Base-by-base conservation (phyloP, 1,140 invertebrate genomes). In the Scaptomyza pallida region DNA sequence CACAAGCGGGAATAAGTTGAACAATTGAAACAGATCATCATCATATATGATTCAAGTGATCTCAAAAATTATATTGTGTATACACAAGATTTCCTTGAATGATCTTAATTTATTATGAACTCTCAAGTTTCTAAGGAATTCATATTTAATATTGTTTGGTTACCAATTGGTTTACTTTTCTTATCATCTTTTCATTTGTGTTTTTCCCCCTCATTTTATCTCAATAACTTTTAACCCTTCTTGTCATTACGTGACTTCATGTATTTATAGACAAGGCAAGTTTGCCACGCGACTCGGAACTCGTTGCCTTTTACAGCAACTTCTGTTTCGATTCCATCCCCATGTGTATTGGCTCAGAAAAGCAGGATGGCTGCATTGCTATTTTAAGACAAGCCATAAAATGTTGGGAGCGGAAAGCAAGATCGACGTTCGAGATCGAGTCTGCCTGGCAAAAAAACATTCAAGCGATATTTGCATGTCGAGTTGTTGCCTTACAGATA, bases 11-110 rank as follows among this genome's bases (percentile, higher is more conserved):
- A 4, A 4, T 5, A 16, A 17, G 43, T 12, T 59, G 21, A 40
- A 48, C 44, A 57, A 59, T 59, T 67, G 59, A 21, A 59, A 51
- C 63, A 67, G 55, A 59, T 59, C 63, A 59, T n/a, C n/a, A n/a
- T n/a, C n/a, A n/a, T n/a, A n/a, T 59, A 23, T 23, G 17, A 50
- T 67, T 47, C 35, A 50, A 59, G 21, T 67, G 54, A 67, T n/a
- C n/a, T n/a, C n/a, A n/a, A n/a, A n/a, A n/a, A n/a, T n/a, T n/a
- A n/a, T n/a, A n/a, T n/a, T n/a, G n/a, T n/a, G n/a, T n/a, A n/a
- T n/a, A n/a, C n/a, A n/a, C n/a, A n/a, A n/a, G n/a, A n/a, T n/a
- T n/a, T n/a, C n/a, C n/a, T n/a, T n/a, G n/a, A n/a, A n/a, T n/a
- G n/a, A n/a, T n/a, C n/a, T n/a, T n/a, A n/a, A n/a, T n/a, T n/a